Evolutionary conservation across 2,888 invertebrate genomes (phyloP).

Genomic region (Gisinianus flammeolus): DNA sequence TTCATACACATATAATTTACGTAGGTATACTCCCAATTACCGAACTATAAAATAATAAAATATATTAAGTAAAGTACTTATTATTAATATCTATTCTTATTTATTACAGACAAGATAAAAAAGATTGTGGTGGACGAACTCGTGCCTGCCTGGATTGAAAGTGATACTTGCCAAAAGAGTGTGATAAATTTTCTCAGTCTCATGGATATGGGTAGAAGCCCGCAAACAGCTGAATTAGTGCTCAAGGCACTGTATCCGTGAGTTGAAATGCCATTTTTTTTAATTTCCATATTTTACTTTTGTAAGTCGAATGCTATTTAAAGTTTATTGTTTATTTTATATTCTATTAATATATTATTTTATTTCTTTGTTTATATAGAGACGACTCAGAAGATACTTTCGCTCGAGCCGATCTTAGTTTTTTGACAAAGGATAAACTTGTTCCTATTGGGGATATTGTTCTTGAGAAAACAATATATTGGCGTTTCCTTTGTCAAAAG

Average conservation of each 20-base stretch:
- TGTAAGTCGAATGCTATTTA: no score
- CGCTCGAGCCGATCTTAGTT: constrained; percentile 28
- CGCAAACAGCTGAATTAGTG: constrained; percentile 17
- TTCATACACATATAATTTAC: no score
- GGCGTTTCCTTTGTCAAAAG: constrained; percentile 34
- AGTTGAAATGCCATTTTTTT: neutral
- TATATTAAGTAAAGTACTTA: no score
- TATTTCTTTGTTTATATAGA: constrained; percentile 11
- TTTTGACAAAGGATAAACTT: constrained; percentile 34
- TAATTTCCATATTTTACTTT: no score
- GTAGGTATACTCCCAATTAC: no score
- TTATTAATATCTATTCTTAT: neutral
- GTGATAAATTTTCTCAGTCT: constrained; percentile 29
- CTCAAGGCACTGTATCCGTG: constrained; percentile 26
- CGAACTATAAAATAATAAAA: no score
- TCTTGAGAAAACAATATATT: constrained; percentile 38
- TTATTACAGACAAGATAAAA: constrained; percentile 1
- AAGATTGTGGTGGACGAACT: constrained; percentile 23
- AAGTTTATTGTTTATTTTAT: no score
- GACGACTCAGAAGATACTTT: constrained; percentile 41
- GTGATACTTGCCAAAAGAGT: constrained; percentile 20
- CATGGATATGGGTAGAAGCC: constrained; percentile 31
- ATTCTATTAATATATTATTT: neutral
- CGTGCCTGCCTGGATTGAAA: constrained; percentile 37
- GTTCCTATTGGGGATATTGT: constrained; percentile 28